These are phyloP conservation scores for Epistrophe eligans DNA, from an alignment of 2,888 invertebrate species.

Conservation along the genomic window DNA sequence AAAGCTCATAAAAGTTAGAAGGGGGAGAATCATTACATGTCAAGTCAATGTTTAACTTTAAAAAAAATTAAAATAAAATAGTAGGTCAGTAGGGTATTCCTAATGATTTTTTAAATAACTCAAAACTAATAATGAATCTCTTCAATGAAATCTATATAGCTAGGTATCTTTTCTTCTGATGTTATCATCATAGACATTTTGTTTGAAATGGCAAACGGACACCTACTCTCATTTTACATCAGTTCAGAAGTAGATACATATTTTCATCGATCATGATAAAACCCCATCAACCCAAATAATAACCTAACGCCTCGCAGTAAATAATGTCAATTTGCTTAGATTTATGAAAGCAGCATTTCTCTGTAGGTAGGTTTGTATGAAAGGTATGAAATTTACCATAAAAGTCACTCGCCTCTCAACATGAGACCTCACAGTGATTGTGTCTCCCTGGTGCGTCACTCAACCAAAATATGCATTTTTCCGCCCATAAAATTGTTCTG, in stretches of 20 bases:
- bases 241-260: not conserved
- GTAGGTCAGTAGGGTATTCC: no score
- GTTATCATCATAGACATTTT: no score
- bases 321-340: slow-evolving; percentile 30
- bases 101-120: no score
- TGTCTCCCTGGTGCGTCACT: not conserved
- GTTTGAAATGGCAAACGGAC: not conserved
- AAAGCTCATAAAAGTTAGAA: no score
- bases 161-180: no score
- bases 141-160: no score
- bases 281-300: slow-evolving; percentile 1
- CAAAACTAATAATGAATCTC: no score
- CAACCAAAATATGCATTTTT: slow-evolving; percentile 41
- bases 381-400: slow-evolving; percentile 21
- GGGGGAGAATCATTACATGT: no score
- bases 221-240: not conserved
- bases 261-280: slow-evolving; percentile 10
- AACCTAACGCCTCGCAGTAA: slow-evolving; percentile 21
- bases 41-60: no score
- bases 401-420: slow-evolving; percentile 38
- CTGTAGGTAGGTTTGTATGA: not conserved
- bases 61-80: no score
- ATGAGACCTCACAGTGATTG: slow-evolving; percentile 17
- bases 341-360: slow-evolving; percentile 35
- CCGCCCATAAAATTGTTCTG: slow-evolving; percentile 31